These are phyloP conservation scores for Stenotaenia linearis DNA, from an alignment of 2,888 invertebrate species.

Conservation along the genomic window DNA sequence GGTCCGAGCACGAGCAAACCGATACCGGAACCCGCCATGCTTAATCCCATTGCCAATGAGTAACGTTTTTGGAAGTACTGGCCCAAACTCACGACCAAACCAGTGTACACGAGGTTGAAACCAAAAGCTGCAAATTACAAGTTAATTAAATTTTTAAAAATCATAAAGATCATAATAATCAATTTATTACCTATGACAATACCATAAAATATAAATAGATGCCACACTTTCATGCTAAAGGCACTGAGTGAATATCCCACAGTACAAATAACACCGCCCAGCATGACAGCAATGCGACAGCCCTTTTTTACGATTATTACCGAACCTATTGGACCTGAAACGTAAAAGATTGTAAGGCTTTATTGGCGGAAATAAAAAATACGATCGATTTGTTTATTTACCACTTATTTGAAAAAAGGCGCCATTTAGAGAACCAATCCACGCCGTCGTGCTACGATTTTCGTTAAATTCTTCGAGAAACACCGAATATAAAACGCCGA, in stretches of 20 bases:
- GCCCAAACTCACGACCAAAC: conserved; percentile 39
- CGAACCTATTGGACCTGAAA: conserved; percentile 27
- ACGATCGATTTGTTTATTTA: too few species aligned
- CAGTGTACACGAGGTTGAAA: conserved; percentile 40
- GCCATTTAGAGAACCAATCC: conserved; percentile 40
- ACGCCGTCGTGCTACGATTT: conserved; percentile 40
- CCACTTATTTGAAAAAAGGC: conserved; percentile 39
- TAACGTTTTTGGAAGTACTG: conserved; percentile 39
- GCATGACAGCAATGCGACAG: conserved; percentile 11
- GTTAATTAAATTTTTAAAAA: not conserved
- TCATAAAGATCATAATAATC: not conserved
- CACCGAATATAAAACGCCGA: conserved; percentile 39
- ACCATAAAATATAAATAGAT: conserved; percentile 24
- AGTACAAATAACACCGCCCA: conserved; percentile 18
- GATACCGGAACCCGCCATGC: conserved; percentile 40
- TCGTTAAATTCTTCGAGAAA: conserved; percentile 38
- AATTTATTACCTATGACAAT: conserved; percentile 24
- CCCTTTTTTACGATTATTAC: conserved; percentile 28
- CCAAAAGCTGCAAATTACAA: conserved; percentile 38
- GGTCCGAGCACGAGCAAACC: conserved; percentile 40
- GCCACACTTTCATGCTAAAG: not conserved
- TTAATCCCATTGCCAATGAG: conserved; percentile 38
- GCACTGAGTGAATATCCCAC: conserved; percentile 6
- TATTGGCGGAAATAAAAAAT: too few species aligned
- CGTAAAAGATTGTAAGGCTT: not conserved